Base-by-base conservation (phyloP, 2,888 invertebrate genomes). In the Acanthoscelides obtectus region DNA sequence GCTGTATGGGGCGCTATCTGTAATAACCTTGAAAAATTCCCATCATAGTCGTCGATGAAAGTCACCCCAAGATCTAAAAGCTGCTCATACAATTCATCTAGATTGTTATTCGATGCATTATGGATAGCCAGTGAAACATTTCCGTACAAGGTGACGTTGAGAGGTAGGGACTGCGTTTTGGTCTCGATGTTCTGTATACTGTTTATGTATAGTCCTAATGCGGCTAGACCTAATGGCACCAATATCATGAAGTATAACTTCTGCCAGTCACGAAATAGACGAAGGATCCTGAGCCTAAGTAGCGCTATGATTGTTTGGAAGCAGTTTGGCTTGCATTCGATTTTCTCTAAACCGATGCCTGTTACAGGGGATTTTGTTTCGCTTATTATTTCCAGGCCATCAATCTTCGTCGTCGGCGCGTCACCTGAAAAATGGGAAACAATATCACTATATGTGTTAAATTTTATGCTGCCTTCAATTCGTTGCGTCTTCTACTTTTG, bases 161-260 rank as follows among this genome's bases (percentile, higher is more conserved):
- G 81, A 75, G 86, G 86, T 67, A 93, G 86, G 0, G 91, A 89
- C 74, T 89, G 89, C 88, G 89, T 89, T 69, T 88, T 89, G 72
- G 90, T 88, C 78, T 90, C 89, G 63, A 89, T 88, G 12, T 89
- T 89, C 80, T 92, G 91, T 22, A 89, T 87, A 74, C 87, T 88
- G 77, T 88, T 87, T 27, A 84, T 86, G 81, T 91, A 92, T 21
- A 93, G 88, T 8, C 92, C 92, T 20, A 92, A 83, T 0, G 91
- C 91, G 71, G 92, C 91, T 72, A 92, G 88, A 67, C 88, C 88
- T 2, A 93, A 87, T 0, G 93, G 93, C 82, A 93, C 87, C 69
- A 93, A 87, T 74, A 94, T 89, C 88, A 93, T 91, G 78, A 93
- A 91, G 79, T 93, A 92, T 0, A 94, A 85, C 80, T 93, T 90